Conservation (phyloP, 2,888 invertebrate genomes). For the Dendrolimus pini region DNA sequence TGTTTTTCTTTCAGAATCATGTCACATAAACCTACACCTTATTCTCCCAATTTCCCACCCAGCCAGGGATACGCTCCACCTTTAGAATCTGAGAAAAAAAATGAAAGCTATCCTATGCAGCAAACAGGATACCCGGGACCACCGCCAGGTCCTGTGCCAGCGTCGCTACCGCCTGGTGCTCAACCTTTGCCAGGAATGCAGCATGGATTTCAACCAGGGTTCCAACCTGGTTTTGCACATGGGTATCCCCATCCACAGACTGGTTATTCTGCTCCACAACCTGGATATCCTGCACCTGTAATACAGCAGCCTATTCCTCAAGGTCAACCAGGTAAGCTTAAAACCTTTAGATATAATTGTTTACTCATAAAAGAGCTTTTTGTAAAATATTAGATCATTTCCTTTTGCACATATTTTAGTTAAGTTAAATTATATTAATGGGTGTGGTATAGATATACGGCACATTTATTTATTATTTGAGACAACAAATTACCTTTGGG, state of each 20-base stretch:
- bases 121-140: slow-evolving; percentile 52
- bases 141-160: slow-evolving; percentile 24
- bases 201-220: slow-evolving; percentile 53
- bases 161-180: slow-evolving; percentile 43
- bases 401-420: no score
- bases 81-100: slow-evolving; percentile 36
- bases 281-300: slow-evolving; percentile 37
- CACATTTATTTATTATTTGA: no score
- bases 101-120: slow-evolving; percentile 44
- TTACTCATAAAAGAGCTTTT: no score
- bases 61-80: slow-evolving; percentile 61
- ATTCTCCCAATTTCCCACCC: slow-evolving; percentile 62
- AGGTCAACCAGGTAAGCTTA: slow-evolving; percentile 34
- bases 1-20: slow-evolving; percentile 28
- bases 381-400: no score
- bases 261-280: slow-evolving; percentile 39
- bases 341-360: not conserved
- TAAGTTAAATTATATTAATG: no score
- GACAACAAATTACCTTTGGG: no score
- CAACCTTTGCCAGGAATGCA: slow-evolving; percentile 59
- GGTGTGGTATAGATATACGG: no score
- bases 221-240: slow-evolving; percentile 48
- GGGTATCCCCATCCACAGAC: slow-evolving; percentile 38
- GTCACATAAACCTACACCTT: slow-evolving; percentile 62
- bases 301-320: slow-evolving; percentile 49